Evolutionary conservation across 1,140 invertebrate genomes (phyloP), one percentile per base, ranked within the genome.

Genomic region (Hyphantria cunea): DNA sequence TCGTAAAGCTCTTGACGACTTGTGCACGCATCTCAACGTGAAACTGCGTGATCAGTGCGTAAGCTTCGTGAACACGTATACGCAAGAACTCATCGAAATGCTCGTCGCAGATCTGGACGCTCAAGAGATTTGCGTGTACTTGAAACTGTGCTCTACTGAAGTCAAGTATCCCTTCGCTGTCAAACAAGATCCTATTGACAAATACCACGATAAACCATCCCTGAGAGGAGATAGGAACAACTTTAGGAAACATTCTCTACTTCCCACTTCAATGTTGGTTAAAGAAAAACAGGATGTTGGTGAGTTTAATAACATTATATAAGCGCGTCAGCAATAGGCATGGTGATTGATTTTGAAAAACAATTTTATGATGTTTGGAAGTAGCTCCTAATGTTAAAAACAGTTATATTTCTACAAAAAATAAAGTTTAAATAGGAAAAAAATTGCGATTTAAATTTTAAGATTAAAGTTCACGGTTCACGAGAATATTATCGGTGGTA

Each of bases 61-160:
- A 0, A 92, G 93, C 63, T 97, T 98, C 53, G 95, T 98, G 0
- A 90, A 96, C 54, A 92, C 92, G 0, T 97, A 97, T 78, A 93
- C 94, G 4, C 93, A 95, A 61, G 93, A 96, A 74, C 84, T 98
- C 12, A 87, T 97, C 39, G 95, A 97, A 62, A 94, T 96, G 93
- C 75, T 97, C 0, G 74, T 96, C 0, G 94, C 94, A 45, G 94
- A 97, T 73, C 92, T 97, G 52, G 93, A 94, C 68, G 93, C 96
- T 2, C 92, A 96, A 70, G 94, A 97, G 91, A 93, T 97, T 50
- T 98, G 96, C 66, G 93, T 93, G 7, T 95, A 93, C 67, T 77
- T 97, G 5, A 94, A 96, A 77, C 88, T 96, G 2, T 96, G 96
- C 69, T 75, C 74, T 9, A 89, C 92, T 63, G 75, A 90, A 78